A percentile compares a stretch with the other conserved stretches of the same genome.
Conservation (phyloP, 2,888 invertebrate species). For the Callimorpha dominula region DNA sequence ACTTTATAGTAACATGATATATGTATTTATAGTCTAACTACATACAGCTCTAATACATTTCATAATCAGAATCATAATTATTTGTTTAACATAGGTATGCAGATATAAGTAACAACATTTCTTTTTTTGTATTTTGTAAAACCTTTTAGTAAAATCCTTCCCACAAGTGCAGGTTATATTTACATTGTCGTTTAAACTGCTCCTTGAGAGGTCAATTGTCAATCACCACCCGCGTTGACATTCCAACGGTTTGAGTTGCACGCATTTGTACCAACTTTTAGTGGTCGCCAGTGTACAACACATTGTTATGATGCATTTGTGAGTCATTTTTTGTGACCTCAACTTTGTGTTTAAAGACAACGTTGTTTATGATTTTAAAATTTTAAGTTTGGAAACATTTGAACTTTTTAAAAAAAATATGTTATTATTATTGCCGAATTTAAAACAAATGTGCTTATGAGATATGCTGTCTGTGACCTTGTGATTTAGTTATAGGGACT, state of each 20-base stretch:
- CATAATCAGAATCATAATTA: too few relatives aligned
- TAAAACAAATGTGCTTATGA: too few relatives aligned
- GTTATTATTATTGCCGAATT: background rate
- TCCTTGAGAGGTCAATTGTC: conserved; percentile 74
- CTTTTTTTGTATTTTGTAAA: conserved; percentile 5
- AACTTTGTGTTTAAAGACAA: conserved; percentile 21
- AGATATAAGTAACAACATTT: too few relatives aligned
- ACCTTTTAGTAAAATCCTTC: conserved; percentile 48
- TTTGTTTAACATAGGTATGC: too few relatives aligned
- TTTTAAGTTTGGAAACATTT: background rate
- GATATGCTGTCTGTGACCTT: too few relatives aligned
- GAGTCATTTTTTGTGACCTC: conserved; percentile 51
- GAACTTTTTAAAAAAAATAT: background rate
- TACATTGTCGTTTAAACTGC: conserved; percentile 56
- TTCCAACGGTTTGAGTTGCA: conserved; percentile 60
- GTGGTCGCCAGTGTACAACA: conserved; percentile 45
- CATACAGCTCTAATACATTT: background rate
- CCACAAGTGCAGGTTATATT: conserved; percentile 50
- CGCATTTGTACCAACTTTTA: conserved; percentile 53
- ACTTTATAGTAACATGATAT: background rate
- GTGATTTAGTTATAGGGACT: too few relatives aligned
- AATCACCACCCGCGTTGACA: conserved; percentile 70
- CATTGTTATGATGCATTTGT: conserved; percentile 41
- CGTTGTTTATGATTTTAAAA: conserved; percentile 8
- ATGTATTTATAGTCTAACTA: background rate